Base-by-base conservation (phyloP, 2,113 vertebrate genomes). In the Campylomormyrus tamandua region DNA sequence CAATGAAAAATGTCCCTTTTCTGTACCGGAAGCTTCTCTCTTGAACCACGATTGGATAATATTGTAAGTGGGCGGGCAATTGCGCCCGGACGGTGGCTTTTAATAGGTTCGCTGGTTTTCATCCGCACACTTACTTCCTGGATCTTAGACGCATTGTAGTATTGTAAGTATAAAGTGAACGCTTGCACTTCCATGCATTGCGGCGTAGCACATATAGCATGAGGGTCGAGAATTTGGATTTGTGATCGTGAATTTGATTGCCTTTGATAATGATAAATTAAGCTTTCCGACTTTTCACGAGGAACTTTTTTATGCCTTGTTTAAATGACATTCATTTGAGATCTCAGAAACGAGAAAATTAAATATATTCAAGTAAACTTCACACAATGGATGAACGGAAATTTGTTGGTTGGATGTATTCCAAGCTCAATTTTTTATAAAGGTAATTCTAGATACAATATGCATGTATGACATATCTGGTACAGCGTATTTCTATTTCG, bases 11-110 rank as follows among this genome's bases (percentile, higher is more conserved):
- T 91, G 94, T 94, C 93, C 90, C 19, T 92, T 92, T 91, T 89
- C 92, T 66, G 91, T 90, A 93, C 93, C 95, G 96, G 97, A 97
- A 97, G 94, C 96, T 90, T 74, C 45, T 5, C 53, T 91, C 17
- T 19, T 2, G 17, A 7, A 1, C 27, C 0, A 0, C 6, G n/a
- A 96, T 95, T 96, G 95, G 95, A 1, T 90, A 1, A 0, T 83
- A 90, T 46, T 0, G 0, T 0, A 5, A 0, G 0, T 8, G 88
- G 94, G 95, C 91, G 93, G 94, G 89, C 4, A 2, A 5, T 46
- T 35, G 3, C 0, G 4, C 4, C 0, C 0, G 2, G 24, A 31
- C 19, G 0, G 0, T 5, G 15, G 0, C 9, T 92, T 0, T 5
- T 4, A 95, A 95, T 95, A 94, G 83, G 94, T 1, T 91, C 0